Conservation (phyloP, 2,113 vertebrate species). For the Taurulus bubalis region DNA sequence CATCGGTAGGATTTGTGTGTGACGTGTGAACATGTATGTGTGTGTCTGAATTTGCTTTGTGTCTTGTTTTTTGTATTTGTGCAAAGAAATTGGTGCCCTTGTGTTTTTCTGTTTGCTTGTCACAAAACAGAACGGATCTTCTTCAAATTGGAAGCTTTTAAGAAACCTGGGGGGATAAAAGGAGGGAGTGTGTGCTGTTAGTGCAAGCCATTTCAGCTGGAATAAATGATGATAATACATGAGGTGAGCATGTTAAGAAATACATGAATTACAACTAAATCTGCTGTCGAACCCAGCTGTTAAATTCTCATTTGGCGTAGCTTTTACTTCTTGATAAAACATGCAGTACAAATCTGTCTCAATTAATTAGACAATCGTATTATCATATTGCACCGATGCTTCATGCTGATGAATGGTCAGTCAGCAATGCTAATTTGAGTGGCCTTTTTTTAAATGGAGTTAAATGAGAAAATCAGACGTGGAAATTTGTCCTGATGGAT, state of each 20-base stretch:
- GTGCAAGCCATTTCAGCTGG: not conserved
- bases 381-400: slow-evolving; percentile 24
- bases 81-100: not conserved
- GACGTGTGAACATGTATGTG: slow-evolving; percentile 18
- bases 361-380: slow-evolving; percentile 59
- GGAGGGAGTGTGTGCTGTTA: not conserved
- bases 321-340: slow-evolving; percentile 26
- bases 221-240: slow-evolving; percentile 16
- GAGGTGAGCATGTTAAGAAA: slow-evolving; percentile 11
- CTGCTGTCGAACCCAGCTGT: slow-evolving; percentile 2
- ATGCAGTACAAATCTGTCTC: slow-evolving; percentile 46
- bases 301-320: slow-evolving; percentile 23
- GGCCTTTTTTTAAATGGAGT: slow-evolving; percentile 24
- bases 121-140: slow-evolving; percentile 12
- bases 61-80: slow-evolving; percentile 20
- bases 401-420: slow-evolving; percentile 58
- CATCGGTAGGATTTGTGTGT: slow-evolving; percentile 30
- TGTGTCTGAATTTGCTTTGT: slow-evolving; percentile 29
- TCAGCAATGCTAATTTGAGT: slow-evolving; percentile 48
- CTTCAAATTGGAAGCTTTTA: slow-evolving; percentile 15
- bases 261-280: slow-evolving; percentile 6
- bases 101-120: not conserved
- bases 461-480: slow-evolving; percentile 50
- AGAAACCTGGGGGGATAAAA: slow-evolving; percentile 11
- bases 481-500: slow-evolving; percentile 59